Conservation (phyloP, 2,888 invertebrate genomes). For the Aphodius sticticus region DNA sequence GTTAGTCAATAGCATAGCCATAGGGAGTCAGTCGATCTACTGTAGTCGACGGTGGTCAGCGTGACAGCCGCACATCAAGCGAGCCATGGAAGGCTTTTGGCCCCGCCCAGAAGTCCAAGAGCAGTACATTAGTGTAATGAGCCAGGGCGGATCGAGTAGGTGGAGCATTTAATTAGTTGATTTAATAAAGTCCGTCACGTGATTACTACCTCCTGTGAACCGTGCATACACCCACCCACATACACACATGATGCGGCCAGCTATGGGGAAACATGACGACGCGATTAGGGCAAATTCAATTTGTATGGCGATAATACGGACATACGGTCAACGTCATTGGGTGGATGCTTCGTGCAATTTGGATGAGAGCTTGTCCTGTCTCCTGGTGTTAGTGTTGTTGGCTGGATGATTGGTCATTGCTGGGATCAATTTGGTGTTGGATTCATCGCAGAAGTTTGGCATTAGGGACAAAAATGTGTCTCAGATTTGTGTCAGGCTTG, state of each 20-base stretch:
- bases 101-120: slow-evolving; percentile 54
- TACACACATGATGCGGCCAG: neutral
- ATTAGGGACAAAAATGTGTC: no score
- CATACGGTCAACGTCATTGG: neutral
- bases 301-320: slow-evolving; percentile 8
- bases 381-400: neutral
- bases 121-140: slow-evolving; percentile 57
- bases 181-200: slow-evolving; percentile 52
- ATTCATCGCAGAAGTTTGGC: no score
- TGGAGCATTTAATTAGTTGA: slow-evolving; percentile 58
- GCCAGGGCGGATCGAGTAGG: slow-evolving; percentile 55
- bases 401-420: neutral
- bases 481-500: no score
- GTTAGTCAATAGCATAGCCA: no score
- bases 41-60: slow-evolving; percentile 39
- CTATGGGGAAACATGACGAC: neutral
- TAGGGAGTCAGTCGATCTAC: neutral
- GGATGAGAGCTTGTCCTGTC: neutral
- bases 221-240: slow-evolving; percentile 43
- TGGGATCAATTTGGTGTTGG: neutral
- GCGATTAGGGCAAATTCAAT: slow-evolving; percentile 22
- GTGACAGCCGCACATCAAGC: slow-evolving; percentile 55
- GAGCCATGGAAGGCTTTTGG: slow-evolving; percentile 45
- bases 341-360: neutral
- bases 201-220: slow-evolving; percentile 33